Evolutionary conservation across 2,113 vertebrate species (phyloP).

Genomic region (Nannospalax galili): DNA sequence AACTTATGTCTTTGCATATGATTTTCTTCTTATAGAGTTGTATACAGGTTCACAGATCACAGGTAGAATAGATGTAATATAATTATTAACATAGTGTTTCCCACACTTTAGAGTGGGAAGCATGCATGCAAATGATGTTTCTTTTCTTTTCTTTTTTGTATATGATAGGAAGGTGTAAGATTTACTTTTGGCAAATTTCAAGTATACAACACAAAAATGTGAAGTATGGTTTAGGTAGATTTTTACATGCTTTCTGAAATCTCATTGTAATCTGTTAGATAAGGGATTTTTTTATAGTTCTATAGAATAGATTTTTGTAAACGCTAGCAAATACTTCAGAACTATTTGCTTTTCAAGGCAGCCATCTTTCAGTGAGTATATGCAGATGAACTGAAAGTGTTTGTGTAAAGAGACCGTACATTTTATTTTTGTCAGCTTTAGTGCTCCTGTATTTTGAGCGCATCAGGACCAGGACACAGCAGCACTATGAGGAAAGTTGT

Average conservation of each 20-base stretch:
- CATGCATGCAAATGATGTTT: not conserved
- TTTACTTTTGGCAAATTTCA: not conserved
- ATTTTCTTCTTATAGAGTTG: not conserved
- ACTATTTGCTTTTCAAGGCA: conserved; percentile 10
- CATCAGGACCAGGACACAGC: not conserved
- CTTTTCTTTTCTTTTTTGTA: not conserved
- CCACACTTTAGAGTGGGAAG: not conserved
- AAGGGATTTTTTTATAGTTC: not conserved
- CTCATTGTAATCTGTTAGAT: not conserved
- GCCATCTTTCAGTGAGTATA: not conserved
- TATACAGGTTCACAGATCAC: not conserved
- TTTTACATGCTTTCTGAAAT: conserved; percentile 21
- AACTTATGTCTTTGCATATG: not conserved
- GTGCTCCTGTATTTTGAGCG: not conserved
- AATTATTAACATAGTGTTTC: not conserved
- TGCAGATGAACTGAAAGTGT: not conserved
- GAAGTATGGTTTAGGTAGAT: not conserved
- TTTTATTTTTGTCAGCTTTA: not conserved
- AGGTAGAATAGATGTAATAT: not conserved
- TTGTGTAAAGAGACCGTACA: not conserved
- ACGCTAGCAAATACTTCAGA: conserved; percentile 27
- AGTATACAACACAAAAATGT: not conserved
- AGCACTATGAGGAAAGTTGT: not conserved
- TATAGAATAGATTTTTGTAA: not conserved
- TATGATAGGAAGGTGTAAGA: not conserved